Evolutionary conservation across 2,113 vertebrate genomes (phyloP).

Genomic region (Thalassoma bifasciatum): DNA sequence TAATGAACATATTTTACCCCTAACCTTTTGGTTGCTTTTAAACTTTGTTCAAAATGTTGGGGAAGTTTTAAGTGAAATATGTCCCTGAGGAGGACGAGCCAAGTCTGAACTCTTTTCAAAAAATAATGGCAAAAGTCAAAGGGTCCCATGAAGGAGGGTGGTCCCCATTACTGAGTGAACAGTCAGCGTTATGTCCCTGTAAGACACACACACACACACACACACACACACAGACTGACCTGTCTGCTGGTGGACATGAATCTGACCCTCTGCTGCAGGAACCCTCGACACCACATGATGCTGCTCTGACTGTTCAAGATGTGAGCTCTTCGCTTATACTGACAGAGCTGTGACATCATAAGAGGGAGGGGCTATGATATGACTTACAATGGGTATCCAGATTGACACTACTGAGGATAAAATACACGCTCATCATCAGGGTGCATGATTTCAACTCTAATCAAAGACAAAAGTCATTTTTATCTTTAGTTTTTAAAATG

Average conservation of each 20-base stretch:
- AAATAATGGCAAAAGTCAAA: too few relatives aligned
- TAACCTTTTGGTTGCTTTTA: not conserved
- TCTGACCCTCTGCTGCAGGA: conserved; percentile 51
- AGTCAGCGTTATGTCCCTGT: not conserved
- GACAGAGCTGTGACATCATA: conserved; percentile 27
- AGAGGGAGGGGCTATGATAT: conserved; percentile 9
- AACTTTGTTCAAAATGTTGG: not conserved
- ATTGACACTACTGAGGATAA: not conserved
- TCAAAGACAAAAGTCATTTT: too few relatives aligned
- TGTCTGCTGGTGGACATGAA: conserved; percentile 29
- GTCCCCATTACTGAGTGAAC: not conserved
- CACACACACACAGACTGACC: conserved; percentile 56
- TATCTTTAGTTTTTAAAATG: too few relatives aligned
- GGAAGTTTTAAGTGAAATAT: too few relatives aligned
- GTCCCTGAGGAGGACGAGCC: not conserved
- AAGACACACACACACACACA: conserved; percentile 9
- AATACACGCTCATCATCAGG: not conserved
- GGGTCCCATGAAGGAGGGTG: not conserved
- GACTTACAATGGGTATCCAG: not conserved
- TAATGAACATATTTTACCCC: too few relatives aligned
- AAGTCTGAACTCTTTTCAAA: not conserved
- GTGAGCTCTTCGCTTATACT: conserved; percentile 32
- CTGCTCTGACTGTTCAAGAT: not conserved
- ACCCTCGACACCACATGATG: conserved; percentile 61
- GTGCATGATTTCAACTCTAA: not conserved